A percentile compares a stretch with the other conserved stretches of the same genome.
These are phyloP conservation scores for Chrysolina americana DNA, from an alignment of 2,888 invertebrate genomes.

Conservation along the genomic window DNA sequence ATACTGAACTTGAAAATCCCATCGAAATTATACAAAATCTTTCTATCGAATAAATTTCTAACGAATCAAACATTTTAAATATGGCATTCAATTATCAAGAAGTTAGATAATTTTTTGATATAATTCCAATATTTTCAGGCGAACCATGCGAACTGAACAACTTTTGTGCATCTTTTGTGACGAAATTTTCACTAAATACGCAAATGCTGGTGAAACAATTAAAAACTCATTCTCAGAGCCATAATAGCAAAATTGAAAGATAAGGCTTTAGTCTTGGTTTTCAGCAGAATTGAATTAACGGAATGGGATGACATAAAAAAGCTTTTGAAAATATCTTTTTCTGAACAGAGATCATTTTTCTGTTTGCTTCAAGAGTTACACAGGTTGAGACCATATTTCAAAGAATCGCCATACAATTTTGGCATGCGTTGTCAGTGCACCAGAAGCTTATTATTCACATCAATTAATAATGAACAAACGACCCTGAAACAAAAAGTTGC, in stretches of 20 bases:
- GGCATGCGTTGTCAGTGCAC: not conserved
- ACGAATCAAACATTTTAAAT: too few relatives aligned
- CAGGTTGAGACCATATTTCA: too few relatives aligned
- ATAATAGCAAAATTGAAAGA: not conserved
- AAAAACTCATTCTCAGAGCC: not conserved
- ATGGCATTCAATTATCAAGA: too few relatives aligned
- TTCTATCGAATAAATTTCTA: too few relatives aligned
- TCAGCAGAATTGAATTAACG: not conserved
- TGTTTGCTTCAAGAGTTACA: not conserved
- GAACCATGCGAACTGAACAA: not conserved
- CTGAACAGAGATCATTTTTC: not conserved
- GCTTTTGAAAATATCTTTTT: not conserved
- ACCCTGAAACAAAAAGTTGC: not conserved
- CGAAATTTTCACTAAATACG: not conserved
- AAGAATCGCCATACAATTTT: not conserved
- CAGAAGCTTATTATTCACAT: not conserved
- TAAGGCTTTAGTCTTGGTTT: not conserved
- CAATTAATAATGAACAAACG: not conserved
- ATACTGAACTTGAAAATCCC: too few relatives aligned
- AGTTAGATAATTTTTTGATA: too few relatives aligned
- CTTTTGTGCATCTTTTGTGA: not conserved
- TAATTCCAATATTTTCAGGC: too few relatives aligned
- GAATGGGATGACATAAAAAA: not conserved
- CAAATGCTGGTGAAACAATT: not conserved
- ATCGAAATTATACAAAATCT: too few relatives aligned